These are phyloP conservation scores for Batillaria attramentaria DNA, from an alignment of 1,140 invertebrate species.

Conservation along the genomic window DNA sequence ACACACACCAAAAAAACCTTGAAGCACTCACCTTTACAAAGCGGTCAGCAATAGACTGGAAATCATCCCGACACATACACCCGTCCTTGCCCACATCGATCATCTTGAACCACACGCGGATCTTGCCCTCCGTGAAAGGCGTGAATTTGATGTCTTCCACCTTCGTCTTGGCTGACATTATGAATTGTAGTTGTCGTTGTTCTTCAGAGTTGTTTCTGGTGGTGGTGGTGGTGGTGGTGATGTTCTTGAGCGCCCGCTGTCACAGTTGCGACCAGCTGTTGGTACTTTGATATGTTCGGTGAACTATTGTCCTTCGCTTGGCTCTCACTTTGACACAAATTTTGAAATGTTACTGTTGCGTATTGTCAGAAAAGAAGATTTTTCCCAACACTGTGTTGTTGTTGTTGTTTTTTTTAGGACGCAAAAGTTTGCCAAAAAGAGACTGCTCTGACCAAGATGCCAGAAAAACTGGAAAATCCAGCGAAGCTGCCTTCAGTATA, in stretches of 20 bases:
- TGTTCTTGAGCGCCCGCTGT: not conserved
- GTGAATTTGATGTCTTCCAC: slow-evolving; percentile 19
- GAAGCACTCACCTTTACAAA: slow-evolving; percentile 23
- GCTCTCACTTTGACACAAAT: no score
- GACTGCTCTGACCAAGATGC: no score
- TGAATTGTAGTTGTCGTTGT: not conserved
- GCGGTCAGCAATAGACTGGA: slow-evolving; percentile 31
- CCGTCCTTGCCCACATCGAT: slow-evolving; percentile 36
- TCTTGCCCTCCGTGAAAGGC: slow-evolving; percentile 28
- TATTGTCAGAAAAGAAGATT: no score
- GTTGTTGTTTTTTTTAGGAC: no score
- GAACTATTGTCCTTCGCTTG: no score
- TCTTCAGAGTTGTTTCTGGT: not conserved
- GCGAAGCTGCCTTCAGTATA: no score
- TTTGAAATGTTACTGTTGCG: no score
- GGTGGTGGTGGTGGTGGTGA: not conserved
- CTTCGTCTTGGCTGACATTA: not conserved
- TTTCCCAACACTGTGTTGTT: no score
- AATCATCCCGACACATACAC: slow-evolving; percentile 31
- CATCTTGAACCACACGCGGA: slow-evolving; percentile 40
- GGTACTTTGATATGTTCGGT: no score
- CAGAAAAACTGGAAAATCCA: no score
- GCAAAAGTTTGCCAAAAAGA: no score
- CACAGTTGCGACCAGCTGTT: no score
- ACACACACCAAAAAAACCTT: not conserved